Evolutionary conservation across 2,888 invertebrate genomes (phyloP).

Genomic region (Stomorhina lunata): DNA sequence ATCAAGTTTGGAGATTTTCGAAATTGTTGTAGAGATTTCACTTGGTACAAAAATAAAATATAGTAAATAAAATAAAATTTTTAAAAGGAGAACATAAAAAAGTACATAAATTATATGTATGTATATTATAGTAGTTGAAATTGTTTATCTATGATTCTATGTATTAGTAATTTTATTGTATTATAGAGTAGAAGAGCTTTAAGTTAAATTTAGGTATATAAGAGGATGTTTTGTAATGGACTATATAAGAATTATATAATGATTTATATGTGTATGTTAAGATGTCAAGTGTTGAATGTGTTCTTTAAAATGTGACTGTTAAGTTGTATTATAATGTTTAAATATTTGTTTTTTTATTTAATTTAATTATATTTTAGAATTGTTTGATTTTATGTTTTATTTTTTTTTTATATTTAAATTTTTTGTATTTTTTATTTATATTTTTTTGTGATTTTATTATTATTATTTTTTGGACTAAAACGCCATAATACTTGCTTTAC

Average conservation of each 20-base stretch:
- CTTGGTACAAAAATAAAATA: neutral
- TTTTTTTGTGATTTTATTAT: conserved; percentile 19
- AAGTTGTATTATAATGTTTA: neutral
- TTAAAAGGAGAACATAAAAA: neutral
- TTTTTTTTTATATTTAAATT: conserved; percentile 10
- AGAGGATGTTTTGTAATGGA: neutral
- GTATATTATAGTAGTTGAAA: neutral
- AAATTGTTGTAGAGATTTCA: neutral
- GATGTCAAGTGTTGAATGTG: neutral
- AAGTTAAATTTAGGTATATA: neutral
- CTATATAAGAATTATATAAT: neutral
- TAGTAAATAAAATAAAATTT: neutral
- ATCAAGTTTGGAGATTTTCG: neutral
- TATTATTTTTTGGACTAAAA: conserved; percentile 74
- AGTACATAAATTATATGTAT: neutral
- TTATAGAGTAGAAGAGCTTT: neutral
- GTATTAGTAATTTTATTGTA: neutral
- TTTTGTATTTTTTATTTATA: conserved; percentile 26
- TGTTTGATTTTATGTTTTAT: conserved; percentile 20
- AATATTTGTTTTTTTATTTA: neutral
- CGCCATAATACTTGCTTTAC: conserved; percentile 80
- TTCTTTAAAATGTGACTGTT: too few species aligned
- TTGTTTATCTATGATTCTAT: neutral
- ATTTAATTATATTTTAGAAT: conserved; percentile 38
- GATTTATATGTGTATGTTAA: neutral